phyloP scores from a whole-genome alignment of 2,797 vertebrate species.

The Ambastaia sidthimunki region DNA sequence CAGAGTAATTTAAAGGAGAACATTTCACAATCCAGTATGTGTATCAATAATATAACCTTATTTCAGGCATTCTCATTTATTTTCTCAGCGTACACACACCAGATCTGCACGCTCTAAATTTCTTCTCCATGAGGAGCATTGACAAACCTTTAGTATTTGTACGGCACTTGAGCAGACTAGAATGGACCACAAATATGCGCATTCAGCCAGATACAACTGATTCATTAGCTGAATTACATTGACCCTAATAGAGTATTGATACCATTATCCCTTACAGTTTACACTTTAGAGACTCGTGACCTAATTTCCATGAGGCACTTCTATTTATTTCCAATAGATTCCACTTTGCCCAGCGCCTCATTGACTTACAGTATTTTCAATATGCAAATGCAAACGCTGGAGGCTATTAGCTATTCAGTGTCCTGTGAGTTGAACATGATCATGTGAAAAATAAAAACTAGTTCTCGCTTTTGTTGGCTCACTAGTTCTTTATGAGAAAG shows the following conservation, averaged over 20 bases:
- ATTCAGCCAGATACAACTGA: constrained; percentile 4
- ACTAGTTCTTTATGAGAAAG: not conserved
- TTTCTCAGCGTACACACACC: not conserved
- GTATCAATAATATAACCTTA: constrained; percentile 7
- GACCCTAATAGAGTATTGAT: constrained; percentile 44
- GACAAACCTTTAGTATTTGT: constrained; percentile 6
- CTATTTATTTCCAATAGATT: constrained; percentile 40
- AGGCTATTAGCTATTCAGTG: constrained; percentile 21
- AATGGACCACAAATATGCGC: constrained; percentile 22
- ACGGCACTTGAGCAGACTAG: not conserved
- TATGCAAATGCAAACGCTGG: constrained; percentile 33
- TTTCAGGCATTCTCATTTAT: constrained; percentile 5
- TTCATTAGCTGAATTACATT: constrained; percentile 15
- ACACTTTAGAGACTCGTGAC: constrained; percentile 39
- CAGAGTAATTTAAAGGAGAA: not conserved
- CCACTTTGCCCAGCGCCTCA: constrained; percentile 17
- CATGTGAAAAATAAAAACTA: constrained; percentile 15
- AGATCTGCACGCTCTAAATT: not conserved
- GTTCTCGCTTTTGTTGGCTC: not conserved
- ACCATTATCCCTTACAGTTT: constrained; percentile 24
- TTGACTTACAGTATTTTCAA: constrained; percentile 40
- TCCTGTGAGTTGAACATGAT: not conserved
- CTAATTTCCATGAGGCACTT: constrained; percentile 27
- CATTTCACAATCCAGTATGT: not conserved
- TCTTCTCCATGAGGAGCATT: not conserved